phyloP scores from a whole-genome alignment of 2,113 vertebrate species.

The Corythornis cristatus region DNA sequence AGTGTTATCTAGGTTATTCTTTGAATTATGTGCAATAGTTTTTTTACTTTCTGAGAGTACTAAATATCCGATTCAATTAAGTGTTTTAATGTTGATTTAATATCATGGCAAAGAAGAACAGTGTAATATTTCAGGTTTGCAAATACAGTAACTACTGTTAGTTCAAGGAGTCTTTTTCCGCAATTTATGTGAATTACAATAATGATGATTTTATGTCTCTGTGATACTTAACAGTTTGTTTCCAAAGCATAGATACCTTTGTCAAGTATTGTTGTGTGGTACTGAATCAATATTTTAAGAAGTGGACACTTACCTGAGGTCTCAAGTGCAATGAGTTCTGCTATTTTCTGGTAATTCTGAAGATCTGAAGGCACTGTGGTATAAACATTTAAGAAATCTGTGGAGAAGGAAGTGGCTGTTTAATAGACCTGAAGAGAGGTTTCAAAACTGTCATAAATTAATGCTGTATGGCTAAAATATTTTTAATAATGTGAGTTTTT shows the following conservation, averaged over 20 bases:
- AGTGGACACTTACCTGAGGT: background rate
- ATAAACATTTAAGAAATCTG: background rate
- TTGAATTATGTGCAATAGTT: background rate
- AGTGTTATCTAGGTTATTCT: background rate
- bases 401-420: background rate
- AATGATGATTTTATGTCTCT: conserved; percentile 34
- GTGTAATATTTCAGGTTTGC: background rate
- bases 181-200: background rate
- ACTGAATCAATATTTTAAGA: conserved; percentile 17
- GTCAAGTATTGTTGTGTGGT: background rate
- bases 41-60: background rate
- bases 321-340: conserved; percentile 22
- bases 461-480: too few relatives aligned
- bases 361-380: background rate
- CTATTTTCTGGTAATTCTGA: conserved; percentile 3
- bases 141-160: background rate
- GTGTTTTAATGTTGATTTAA: background rate
- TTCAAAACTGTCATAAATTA: background rate
- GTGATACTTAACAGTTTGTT: conserved; percentile 4
- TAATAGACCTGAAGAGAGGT: background rate
- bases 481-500: background rate
- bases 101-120: background rate
- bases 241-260: background rate
- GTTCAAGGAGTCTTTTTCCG: background rate
- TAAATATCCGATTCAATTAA: background rate